Base-by-base conservation (phyloP, 2,113 vertebrate species). In the Tragelaphus strepsiceros region DNA sequence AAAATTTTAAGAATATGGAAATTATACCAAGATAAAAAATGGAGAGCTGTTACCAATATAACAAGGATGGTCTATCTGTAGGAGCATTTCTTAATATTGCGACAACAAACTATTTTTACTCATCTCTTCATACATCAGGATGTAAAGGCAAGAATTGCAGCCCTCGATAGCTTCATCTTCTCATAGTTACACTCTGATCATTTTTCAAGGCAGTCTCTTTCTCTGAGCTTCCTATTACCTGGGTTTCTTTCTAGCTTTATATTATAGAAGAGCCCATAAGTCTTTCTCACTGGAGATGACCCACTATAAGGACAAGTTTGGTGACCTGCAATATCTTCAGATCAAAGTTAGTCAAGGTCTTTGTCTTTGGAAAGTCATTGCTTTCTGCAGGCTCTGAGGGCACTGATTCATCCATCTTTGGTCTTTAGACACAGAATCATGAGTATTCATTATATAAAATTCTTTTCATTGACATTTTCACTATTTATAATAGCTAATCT, bases 391-490 rank as follows among this genome's bases (percentile, higher is more conserved):
- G 43, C 30, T 62, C 56, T 5, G 35, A 93, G 24, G 53, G n/a
- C 19, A 62, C 24, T 8, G 30, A 93, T 19, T 49, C 49, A 74
- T 58, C 32, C 28, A 77, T 80, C 71, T 84, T 61, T 81, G 46
- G 59, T 88, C n/a, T 96, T 74, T 93, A 67, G 10, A 62, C 39
- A 74, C 35, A 93, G 46, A 92, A 56, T 77, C 61, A 35, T 17
- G n/a, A 95, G 39, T 93, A 95, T 61, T 93, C 30, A 67, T 49
- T 61, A 58, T n/a, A n/a, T 90, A 90, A 62, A 89, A 43, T 71
- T 94, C 8, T 93, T 96, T 91, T 71, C 56, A 80, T 84, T 82
- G 24, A 94, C 90, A 32, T 90, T 88, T 91, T 92, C 62, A 87
- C 43, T 89, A 53, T 88, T 51, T 86, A 64, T 90, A 56, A 67